These are phyloP conservation scores for Caenorhabditis wallacei DNA, from an alignment of 2,888 invertebrate genomes.

Conservation along the genomic window DNA sequence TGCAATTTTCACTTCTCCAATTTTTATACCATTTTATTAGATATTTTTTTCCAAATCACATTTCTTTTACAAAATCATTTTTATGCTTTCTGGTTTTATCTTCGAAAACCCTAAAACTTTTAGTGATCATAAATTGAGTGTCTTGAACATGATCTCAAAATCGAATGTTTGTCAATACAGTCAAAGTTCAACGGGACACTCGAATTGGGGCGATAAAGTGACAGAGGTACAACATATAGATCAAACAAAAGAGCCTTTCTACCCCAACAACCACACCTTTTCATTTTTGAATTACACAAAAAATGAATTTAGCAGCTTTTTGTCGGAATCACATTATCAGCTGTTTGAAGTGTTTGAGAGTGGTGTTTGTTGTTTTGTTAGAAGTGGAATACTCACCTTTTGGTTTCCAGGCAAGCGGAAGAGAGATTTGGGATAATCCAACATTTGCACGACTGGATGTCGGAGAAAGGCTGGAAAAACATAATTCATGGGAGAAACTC, in stretches of 20 bases:
- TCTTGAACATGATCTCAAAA: slow-evolving; percentile 30
- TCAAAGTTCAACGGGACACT: slow-evolving; percentile 50
- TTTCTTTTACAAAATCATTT: neutral
- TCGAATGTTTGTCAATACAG: slow-evolving; percentile 50
- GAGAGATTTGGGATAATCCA: slow-evolving; percentile 72
- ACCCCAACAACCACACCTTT: slow-evolving; percentile 31
- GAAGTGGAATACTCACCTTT: slow-evolving; percentile 37
- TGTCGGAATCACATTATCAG: neutral
- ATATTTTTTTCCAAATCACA: neutral
- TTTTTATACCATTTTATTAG: neutral
- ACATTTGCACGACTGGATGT: slow-evolving; percentile 68
- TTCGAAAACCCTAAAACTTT: neutral
- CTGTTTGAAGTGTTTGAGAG: slow-evolving; percentile 13
- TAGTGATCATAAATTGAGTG: slow-evolving; percentile 48
- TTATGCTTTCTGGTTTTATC: neutral
- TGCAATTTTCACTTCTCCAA: too few species aligned
- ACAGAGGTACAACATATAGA: slow-evolving; percentile 35
- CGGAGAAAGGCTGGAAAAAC: slow-evolving; percentile 63
- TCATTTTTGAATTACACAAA: slow-evolving; percentile 3
- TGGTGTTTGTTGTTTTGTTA: slow-evolving; percentile 20
- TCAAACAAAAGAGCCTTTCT: slow-evolving; percentile 51
- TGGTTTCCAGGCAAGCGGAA: slow-evolving; percentile 74
- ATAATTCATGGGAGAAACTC: neutral
- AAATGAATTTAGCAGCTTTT: neutral
- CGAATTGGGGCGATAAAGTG: slow-evolving; percentile 53